These are phyloP conservation scores for Gymnoscopelus braueri DNA, from an alignment of 2,797 vertebrate species.

Conservation along the genomic window DNA sequence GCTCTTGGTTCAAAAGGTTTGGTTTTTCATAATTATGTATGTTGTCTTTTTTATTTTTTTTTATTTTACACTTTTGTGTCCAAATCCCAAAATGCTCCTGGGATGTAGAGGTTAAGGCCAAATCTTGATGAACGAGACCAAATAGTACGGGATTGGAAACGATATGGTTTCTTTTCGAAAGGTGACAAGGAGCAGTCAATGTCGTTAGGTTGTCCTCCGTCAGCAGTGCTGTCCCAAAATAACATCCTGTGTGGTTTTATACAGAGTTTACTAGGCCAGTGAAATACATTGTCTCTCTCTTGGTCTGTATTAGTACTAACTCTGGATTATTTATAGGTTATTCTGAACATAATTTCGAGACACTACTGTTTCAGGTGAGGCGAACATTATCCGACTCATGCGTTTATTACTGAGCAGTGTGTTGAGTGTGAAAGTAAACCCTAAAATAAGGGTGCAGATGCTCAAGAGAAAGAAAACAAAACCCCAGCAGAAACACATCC, in stretches of 20 bases:
- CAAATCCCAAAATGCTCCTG: no score
- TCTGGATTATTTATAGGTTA: slow-evolving; percentile 10
- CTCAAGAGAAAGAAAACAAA: slow-evolving; percentile 1
- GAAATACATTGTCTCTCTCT: slow-evolving; percentile 11
- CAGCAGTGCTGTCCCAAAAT: slow-evolving; percentile 2
- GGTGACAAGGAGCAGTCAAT: slow-evolving; percentile 3
- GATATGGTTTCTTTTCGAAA: slow-evolving; percentile 7
- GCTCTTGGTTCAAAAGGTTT: no score
- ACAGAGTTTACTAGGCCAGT: not conserved
- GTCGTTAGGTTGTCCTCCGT: not conserved
- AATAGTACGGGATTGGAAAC: not conserved
- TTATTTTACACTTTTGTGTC: no score
- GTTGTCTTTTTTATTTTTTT: no score
- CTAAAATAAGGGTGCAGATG: slow-evolving; percentile 9
- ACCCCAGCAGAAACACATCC: not conserved
- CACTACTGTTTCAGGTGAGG: slow-evolving; percentile 24
- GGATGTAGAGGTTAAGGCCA: no score
- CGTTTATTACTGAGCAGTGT: slow-evolving; percentile 21
- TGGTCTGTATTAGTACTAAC: slow-evolving; percentile 4
- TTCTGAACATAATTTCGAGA: slow-evolving; percentile 21
- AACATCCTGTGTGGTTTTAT: not conserved
- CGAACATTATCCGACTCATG: slow-evolving; percentile 52
- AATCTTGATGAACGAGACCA: no score
- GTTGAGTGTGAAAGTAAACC: slow-evolving; percentile 13
- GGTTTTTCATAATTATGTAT: no score